Base-by-base conservation (phyloP, 2,113 vertebrate genomes). In the human region DNA sequence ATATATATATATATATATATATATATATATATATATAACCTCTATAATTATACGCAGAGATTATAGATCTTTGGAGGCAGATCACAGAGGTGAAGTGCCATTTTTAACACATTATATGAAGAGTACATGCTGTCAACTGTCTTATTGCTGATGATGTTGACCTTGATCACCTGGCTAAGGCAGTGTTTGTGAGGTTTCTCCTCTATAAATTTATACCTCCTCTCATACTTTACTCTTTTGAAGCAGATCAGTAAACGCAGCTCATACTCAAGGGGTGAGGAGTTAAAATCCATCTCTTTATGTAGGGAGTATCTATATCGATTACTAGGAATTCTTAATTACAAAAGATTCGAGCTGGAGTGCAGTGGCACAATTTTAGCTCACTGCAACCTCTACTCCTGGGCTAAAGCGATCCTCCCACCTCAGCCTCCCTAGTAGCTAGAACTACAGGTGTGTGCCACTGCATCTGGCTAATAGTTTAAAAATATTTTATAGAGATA, bases 201-300 rank as follows among this genome's bases (percentile, higher is more conserved):
- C n/a, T 22, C 13, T 79, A 32, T 89, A 52, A 25, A 75, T 5
- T 87, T 88, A 87, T 10, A 43, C 48, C 17, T 64, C 23, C 5
- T 48, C 25, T 59, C 9, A 32, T 23, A 32, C n/a, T 80, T 81
- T 75, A 57, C 6, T 86, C 73, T 89, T 85, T 81, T 38, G 64
- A 73, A 93, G n/a, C 80, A 95, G 66, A 95, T 93, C 23, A 73
- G 20, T 66, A 93, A 93, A 64, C 22, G 50, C 2, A 90, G 18
- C 64, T 66, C 20, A n/a, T 57, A 32, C 48, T 76, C 40, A 82
- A 73, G 22, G 18, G 9, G 5, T 73, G 6, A 6, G 73, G 18
- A 86, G 35, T 68, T 75, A 81, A 4, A 25, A 25, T 86, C 45
- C 35, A 72, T 32, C 7, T 55, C 43, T 43, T 55, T 59, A 18